Base-by-base conservation (phyloP, 2,888 invertebrate genomes). In the Sesamia inferens region DNA sequence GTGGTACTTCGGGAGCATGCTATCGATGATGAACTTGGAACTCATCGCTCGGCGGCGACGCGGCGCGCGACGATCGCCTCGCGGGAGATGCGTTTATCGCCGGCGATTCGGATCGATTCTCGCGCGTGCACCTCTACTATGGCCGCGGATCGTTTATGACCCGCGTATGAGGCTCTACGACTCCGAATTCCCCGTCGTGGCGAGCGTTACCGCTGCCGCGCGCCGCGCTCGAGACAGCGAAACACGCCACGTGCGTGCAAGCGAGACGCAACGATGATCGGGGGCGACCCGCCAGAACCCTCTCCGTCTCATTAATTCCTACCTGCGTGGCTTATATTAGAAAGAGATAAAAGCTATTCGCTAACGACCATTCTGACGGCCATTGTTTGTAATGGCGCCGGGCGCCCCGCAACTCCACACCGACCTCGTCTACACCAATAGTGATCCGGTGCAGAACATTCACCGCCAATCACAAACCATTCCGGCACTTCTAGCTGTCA, bases 21-120 rank as follows among this genome's bases (percentile, higher is more conserved):
- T 98, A 98, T 99, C 99, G 97, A 99, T 98, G 97, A 98, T 98
- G 97, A 99, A 99, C 98, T 99, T 99, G 97, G 98, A 98, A 97
- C 98, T 98, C 99, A 99, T 99, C 97, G 97, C 98, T 97, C 97
- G 95, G 95, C 93, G 93, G 93, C 94, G 95, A 94, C 95, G 95
- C 95, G 94, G 94, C 94, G 94, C 96, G 96, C 96, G 96, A 95
- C 95, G 96, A 92, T 94, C 95, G 95, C 95, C 95, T 94, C 95
- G 95, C 95, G 94, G 94, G 94, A 95, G 93, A 95, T 95, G 94
- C 95, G 95, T 96, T 95, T 94, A 95, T 95, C 95, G 94, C 95
- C 95, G 95, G 95, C 95, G 95, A 94, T 94, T 95, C 95, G 96
- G 96, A 96, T 96, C 96, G 96, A 96, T 96, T 95, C 96, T 95